These are phyloP conservation scores for Centruroides vittatus DNA, from an alignment of 1,140 invertebrate species.

Conservation along the genomic window DNA sequence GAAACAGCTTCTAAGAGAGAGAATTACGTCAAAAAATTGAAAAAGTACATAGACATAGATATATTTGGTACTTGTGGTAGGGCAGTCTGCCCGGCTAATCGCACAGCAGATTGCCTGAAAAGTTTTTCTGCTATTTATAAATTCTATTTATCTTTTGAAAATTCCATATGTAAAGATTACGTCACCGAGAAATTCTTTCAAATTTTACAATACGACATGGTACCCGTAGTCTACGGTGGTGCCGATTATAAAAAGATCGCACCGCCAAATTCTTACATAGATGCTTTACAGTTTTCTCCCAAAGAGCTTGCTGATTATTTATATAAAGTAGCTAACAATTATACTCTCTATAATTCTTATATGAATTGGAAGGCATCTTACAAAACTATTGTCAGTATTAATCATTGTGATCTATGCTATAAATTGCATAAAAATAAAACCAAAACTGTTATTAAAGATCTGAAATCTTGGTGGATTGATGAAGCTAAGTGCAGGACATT, in stretches of 20 bases:
- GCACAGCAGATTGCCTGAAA: slow-evolving; percentile 4
- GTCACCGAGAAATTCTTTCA: slow-evolving; percentile 30
- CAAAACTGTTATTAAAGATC: too few relatives aligned
- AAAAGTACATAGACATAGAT: slow-evolving; percentile 29
- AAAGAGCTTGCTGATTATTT: too few relatives aligned
- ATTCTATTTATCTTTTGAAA: slow-evolving; percentile 34
- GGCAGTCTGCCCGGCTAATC: not conserved
- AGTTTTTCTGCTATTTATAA: slow-evolving; percentile 17
- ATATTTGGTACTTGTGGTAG: slow-evolving; percentile 30
- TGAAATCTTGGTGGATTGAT: too few relatives aligned
- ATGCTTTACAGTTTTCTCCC: slow-evolving; percentile 14
- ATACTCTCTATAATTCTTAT: too few relatives aligned
- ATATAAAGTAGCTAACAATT: too few relatives aligned
- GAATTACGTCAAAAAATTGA: slow-evolving; percentile 25
- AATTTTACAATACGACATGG: slow-evolving; percentile 20
- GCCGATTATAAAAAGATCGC: slow-evolving; percentile 24
- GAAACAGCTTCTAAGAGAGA: slow-evolving; percentile 21
- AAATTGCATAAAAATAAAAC: too few relatives aligned
- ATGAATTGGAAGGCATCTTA: too few relatives aligned
- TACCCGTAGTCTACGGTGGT: slow-evolving; percentile 29
- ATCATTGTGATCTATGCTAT: too few relatives aligned
- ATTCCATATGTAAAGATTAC: slow-evolving; percentile 30
- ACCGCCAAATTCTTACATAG: slow-evolving; percentile 30
- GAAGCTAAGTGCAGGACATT: too few relatives aligned
- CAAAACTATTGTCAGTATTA: too few relatives aligned